A percentile compares a stretch with the other conserved stretches of the same genome.
Conservation (phyloP, 2,797 vertebrate genomes). For the Sarcoramphus papa region DNA sequence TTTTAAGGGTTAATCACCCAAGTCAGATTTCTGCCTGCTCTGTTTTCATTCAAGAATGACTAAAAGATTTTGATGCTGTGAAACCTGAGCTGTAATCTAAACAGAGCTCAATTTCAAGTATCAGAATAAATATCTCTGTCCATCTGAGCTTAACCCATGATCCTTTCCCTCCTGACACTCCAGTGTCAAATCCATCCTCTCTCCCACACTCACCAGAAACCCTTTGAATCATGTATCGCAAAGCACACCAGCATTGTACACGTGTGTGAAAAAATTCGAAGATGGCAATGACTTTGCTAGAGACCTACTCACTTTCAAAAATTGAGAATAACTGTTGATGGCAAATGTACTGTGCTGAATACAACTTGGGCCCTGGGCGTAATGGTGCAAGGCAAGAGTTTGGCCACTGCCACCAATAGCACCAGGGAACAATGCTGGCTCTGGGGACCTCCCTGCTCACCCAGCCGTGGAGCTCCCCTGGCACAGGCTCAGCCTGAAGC, state of each 20-base stretch:
- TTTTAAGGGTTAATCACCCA: background rate
- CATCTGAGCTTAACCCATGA: background rate
- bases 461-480: background rate
- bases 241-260: background rate
- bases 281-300: background rate
- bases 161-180: background rate
- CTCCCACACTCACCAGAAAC: background rate
- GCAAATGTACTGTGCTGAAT: background rate
- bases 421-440: background rate
- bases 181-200: background rate
- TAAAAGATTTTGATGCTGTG: background rate
- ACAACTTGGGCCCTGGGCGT: background rate
- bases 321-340: background rate
- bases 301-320: background rate
- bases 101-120: background rate
- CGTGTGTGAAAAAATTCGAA: rapidly evolving
- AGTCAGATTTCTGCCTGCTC: background rate
- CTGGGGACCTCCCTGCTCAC: background rate
- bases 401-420: background rate
- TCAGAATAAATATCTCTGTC: background rate
- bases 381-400: background rate
- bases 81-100: background rate
- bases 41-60: background rate
- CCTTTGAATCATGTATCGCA: background rate
- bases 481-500: background rate